Base-by-base conservation (phyloP, 2,113 vertebrate genomes). In the Monarcha castaneiventris region DNA sequence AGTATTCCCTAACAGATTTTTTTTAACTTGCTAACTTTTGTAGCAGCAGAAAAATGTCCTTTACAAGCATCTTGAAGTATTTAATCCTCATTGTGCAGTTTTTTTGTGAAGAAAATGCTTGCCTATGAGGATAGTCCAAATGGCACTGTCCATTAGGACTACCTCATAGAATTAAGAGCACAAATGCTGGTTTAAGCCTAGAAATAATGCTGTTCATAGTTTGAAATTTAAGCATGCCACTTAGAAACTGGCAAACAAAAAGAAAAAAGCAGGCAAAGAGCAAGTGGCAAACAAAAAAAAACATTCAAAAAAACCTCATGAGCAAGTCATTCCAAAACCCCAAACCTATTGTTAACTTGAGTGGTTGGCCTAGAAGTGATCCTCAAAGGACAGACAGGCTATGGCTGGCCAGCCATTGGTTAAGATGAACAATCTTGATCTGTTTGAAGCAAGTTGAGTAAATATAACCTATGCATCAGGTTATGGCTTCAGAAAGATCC, bases 401-500 rank as follows among this genome's bases (percentile, higher is more conserved):
- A 6, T 67, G 59, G 10, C 64, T 90, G 35, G 1, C 48, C 73
- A 74, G 4, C 74, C 22, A 4, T 62, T 4, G 16, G 27, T 83
- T 84, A 76, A 89, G 30, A 54, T 69, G 69, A 74, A 41, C 41
- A 10, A 44, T 87, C 27, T 83, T 69, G 39, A 73, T 89, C 69
- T 92, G 51, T 83, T 69, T 85, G 89, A 94, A 94, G 62, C 74
- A 87, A 66, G 32, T 19, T 82, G 63, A 67, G 49, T 88, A 83
- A 90, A 88, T 74, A 61, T 56, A 93, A 91, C 55, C 46, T 95
- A 22, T 91, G 58, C 61, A 67, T 87, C 69, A 91, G 68, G 8
- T 94, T 90, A 84, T 87, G 77, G 66, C 86, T 92, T 95, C 91
- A 89, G 86, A 90, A 94, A 89, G 37, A 92, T 86, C 55, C 19